Conservation (phyloP, 2,113 vertebrate species). For the Ammospiza nelsoni region DNA sequence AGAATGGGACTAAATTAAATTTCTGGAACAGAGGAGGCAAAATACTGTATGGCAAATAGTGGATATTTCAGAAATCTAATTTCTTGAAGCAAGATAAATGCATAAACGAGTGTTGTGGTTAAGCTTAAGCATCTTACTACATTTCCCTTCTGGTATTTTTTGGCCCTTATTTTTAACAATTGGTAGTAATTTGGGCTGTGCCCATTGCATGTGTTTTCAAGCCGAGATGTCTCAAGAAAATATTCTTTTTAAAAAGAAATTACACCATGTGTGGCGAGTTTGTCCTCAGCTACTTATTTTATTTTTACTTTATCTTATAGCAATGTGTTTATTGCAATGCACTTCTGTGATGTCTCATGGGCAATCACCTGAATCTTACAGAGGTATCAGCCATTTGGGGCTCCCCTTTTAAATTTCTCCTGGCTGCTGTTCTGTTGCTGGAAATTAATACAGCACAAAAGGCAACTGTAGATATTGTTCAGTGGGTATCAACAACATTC, state of each 20-base stretch:
- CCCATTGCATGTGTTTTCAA: background rate
- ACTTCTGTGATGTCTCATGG: background rate
- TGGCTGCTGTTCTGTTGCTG: background rate
- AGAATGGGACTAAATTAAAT: constrained; percentile 1
- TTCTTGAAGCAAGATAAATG: background rate
- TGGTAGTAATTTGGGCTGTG: background rate
- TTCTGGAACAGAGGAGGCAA: background rate
- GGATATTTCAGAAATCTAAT: background rate
- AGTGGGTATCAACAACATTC: background rate
- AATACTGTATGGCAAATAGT: background rate
- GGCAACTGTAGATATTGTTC: background rate
- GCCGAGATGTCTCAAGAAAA: background rate
- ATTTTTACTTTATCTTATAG: background rate
- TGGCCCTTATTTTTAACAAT: background rate
- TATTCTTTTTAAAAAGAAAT: background rate
- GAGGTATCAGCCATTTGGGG: background rate
- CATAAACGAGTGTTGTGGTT: background rate
- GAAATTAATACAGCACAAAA: constrained; percentile 13
- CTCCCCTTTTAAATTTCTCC: background rate
- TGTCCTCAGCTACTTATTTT: background rate
- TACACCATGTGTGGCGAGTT: rapidly evolving
- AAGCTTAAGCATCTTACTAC: background rate
- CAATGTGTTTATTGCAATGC: background rate
- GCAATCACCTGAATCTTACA: background rate
- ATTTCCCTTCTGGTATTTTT: background rate